These are phyloP conservation scores for Macrosoma leucophasiata DNA, from an alignment of 2,888 invertebrate genomes.

Conservation along the genomic window DNA sequence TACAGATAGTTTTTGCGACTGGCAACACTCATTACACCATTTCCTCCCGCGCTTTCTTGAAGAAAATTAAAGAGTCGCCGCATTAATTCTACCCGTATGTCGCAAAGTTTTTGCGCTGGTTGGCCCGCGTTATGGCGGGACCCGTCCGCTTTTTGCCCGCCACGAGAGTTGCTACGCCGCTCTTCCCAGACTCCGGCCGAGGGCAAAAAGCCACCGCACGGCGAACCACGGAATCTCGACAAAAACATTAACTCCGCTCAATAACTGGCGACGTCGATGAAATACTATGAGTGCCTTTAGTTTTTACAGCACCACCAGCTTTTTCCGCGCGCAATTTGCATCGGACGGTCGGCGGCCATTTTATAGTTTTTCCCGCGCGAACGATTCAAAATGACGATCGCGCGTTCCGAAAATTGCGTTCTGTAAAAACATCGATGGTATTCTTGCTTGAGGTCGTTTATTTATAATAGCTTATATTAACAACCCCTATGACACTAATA, in stretches of 20 bases:
- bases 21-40: slow-evolving; percentile 69
- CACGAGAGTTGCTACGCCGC: slow-evolving; percentile 41
- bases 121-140: slow-evolving; percentile 57
- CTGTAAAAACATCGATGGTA: slow-evolving; percentile 55
- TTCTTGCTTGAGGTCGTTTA: slow-evolving; percentile 55
- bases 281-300: slow-evolving; percentile 69
- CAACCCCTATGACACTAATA: slow-evolving; percentile 18
- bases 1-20: slow-evolving; percentile 62
- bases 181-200: slow-evolving; percentile 58
- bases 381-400: slow-evolving; percentile 21
- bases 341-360: slow-evolving; percentile 32
- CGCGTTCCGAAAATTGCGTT: slow-evolving; percentile 36
- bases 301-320: slow-evolving; percentile 54
- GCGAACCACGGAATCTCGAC: slow-evolving; percentile 36
- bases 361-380: slow-evolving; percentile 30
- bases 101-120: slow-evolving; percentile 53
- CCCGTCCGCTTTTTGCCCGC: slow-evolving; percentile 48
- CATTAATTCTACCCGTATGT: slow-evolving; percentile 71
- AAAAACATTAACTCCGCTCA: slow-evolving; percentile 57
- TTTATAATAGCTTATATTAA: slow-evolving; percentile 38
- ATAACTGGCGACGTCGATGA: slow-evolving; percentile 70
- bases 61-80: slow-evolving; percentile 71
- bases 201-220: slow-evolving; percentile 46
- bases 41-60: slow-evolving; percentile 73
- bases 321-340: slow-evolving; percentile 67